phyloP scores from a whole-genome alignment of 2,888 invertebrate genomes.

The Scaptomyza polygonia region DNA sequence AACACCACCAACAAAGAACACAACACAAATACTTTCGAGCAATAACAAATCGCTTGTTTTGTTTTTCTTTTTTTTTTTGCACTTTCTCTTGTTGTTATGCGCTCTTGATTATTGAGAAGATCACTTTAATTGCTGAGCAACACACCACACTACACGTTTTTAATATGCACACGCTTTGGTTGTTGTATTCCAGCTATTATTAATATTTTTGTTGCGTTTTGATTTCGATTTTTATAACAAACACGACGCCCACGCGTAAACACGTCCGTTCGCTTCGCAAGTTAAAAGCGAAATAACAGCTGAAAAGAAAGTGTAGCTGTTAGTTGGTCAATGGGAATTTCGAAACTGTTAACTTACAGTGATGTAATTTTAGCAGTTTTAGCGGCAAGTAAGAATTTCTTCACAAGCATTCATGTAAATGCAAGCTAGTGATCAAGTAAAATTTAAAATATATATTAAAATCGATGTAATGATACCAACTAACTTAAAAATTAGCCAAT shows the following conservation, averaged over 20 bases:
- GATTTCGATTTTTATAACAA: constrained; percentile 69
- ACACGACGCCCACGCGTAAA: constrained; percentile 40
- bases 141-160: constrained; percentile 19
- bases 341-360: constrained; percentile 23
- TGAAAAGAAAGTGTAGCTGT: constrained; percentile 34
- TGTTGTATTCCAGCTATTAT: constrained; percentile 46
- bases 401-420: not conserved
- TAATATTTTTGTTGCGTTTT: constrained; percentile 55
- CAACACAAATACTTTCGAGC: constrained; percentile 55
- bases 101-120: constrained; percentile 25
- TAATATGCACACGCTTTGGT: constrained; percentile 31
- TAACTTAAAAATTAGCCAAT: not conserved
- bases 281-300: constrained; percentile 52
- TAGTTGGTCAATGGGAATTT: constrained; percentile 8
- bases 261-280: constrained; percentile 41
- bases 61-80: constrained; percentile 40
- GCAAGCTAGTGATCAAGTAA: not conserved
- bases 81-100: constrained; percentile 45
- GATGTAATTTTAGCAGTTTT: constrained; percentile 25
- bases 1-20: constrained; percentile 26
- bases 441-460: not conserved
- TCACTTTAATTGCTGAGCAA: constrained; percentile 25
- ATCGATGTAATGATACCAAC: not conserved
- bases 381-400: not conserved
- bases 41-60: constrained; percentile 50